Base-by-base conservation (phyloP, 2,888 invertebrate species). In the Strigamia maritima region DNA sequence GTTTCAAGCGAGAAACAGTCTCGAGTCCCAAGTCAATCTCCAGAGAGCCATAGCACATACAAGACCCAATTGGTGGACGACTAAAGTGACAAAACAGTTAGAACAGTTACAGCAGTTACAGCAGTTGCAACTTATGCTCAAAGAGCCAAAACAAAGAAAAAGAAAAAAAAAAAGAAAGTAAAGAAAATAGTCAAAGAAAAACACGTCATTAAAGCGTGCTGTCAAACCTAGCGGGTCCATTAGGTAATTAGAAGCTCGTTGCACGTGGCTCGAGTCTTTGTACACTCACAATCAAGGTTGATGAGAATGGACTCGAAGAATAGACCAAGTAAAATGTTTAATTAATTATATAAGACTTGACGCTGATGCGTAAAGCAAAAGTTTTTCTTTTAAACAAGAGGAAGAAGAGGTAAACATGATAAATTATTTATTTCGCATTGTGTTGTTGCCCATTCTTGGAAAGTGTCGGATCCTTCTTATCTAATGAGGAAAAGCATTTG, bases 191-290 rank as follows among this genome's bases (percentile, higher is more conserved):
- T 16, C 14, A 44, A 44, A 54, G 54, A 54, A n/a, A 54, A 54
- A 54, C 54, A 70, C 70, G 70, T 70, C 70, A 70, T 70, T 70
- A 70, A 70, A 26, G 70, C 26, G 70, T 70, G 70, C 70, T 70
- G 70, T 70, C 70, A 70, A 70, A 70, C 70, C 14, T 70, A 70
- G 10, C 26, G 70, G 70, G 70, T 70, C 70, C 70, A 70, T 70
- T 70, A 70, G 70, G 70, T 70, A 70, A 70, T 70, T 70, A 70
- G 70, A 70, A 28, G 28, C 70, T 70, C 70, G 28, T 70, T 70
- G 70, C 70, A 70, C 26, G 26, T 28, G 28, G 28, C 70, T 19
- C 54, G 16, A 2, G 70, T 70, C 70, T 70, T 70, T 70, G 26
- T 70, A 28, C 70, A 28, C 28, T 28, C 70, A 70, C 70, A 70